phyloP scores from a whole-genome alignment of 2,113 vertebrate species.

The Gnathochromis pfefferi region DNA sequence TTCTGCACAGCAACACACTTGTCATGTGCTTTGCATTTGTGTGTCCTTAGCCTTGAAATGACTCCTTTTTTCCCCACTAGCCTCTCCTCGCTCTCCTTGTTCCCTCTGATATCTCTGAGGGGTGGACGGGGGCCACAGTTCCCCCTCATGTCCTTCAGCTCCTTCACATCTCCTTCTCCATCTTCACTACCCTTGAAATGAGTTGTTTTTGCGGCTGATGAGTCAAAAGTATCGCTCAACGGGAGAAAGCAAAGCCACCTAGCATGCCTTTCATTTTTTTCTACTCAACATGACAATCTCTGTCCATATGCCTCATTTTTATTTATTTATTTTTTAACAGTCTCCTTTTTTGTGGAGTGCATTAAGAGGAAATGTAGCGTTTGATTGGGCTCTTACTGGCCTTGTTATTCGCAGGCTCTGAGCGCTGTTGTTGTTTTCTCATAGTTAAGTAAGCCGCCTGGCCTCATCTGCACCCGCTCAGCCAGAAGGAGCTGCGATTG shows the following conservation, averaged over 20 bases:
- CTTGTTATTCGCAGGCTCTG: constrained; percentile 26
- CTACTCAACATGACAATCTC: background rate
- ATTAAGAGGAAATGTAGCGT: constrained; percentile 46
- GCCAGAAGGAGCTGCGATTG: background rate
- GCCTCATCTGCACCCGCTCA: constrained; percentile 30
- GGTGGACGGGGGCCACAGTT: background rate
- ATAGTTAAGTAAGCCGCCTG: constrained; percentile 1
- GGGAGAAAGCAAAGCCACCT: background rate
- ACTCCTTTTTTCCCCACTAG: background rate
- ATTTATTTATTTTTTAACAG: background rate
- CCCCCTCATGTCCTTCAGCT: constrained; percentile 1
- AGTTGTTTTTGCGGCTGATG: constrained; percentile 38
- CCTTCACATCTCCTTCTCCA: constrained; percentile 3
- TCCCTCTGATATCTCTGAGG: background rate
- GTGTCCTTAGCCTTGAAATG: constrained; percentile 26
- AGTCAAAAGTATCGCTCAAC: constrained; percentile 21
- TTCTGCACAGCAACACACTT: constrained; percentile 11
- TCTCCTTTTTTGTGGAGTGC: background rate
- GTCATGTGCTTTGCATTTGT: background rate
- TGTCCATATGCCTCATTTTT: background rate
- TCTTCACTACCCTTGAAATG: constrained; percentile 29
- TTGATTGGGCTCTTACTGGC: constrained; percentile 40
- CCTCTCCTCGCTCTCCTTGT: background rate
- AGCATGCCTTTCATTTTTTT: background rate
- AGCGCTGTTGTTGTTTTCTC: constrained; percentile 25